phyloP scores from a whole-genome alignment of 2,113 vertebrate species.

The Dendropsophus ebraccatus region DNA sequence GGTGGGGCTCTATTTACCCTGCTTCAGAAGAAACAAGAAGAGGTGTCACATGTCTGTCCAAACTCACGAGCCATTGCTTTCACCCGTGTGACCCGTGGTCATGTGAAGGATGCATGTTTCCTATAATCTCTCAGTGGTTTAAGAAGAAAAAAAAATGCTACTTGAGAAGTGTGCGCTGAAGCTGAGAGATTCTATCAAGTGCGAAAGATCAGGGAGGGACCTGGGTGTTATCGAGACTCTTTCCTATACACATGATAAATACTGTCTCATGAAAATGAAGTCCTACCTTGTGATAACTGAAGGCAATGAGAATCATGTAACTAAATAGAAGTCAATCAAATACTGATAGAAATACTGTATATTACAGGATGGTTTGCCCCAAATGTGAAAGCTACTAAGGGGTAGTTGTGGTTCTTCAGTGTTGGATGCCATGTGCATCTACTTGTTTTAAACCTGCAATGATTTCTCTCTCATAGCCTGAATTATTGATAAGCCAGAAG shows the following conservation, averaged over 20 bases:
- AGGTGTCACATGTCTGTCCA: conserved; percentile 20
- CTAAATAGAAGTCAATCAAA: too few relatives aligned
- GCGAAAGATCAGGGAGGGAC: not conserved
- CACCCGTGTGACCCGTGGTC: not conserved
- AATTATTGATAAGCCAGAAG: too few relatives aligned
- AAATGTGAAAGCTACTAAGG: too few relatives aligned
- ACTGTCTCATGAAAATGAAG: not conserved
- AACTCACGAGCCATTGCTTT: not conserved
- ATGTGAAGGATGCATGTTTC: not conserved
- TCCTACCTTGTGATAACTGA: not conserved
- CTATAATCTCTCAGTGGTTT: not conserved
- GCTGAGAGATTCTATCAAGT: not conserved
- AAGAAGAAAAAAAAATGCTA: not conserved
- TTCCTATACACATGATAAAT: not conserved
- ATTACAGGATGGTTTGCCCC: too few relatives aligned
- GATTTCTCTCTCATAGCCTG: too few relatives aligned
- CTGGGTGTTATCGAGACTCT: not conserved
- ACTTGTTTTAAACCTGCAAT: too few relatives aligned
- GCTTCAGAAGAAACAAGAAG: not conserved
- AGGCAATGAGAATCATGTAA: too few relatives aligned
- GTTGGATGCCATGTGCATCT: too few relatives aligned
- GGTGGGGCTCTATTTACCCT: not conserved
- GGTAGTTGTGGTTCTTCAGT: too few relatives aligned
- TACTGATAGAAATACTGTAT: too few relatives aligned
- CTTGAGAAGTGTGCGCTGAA: not conserved